Conservation (phyloP, 2,888 invertebrate species). For the Lycaena phlaeas region DNA sequence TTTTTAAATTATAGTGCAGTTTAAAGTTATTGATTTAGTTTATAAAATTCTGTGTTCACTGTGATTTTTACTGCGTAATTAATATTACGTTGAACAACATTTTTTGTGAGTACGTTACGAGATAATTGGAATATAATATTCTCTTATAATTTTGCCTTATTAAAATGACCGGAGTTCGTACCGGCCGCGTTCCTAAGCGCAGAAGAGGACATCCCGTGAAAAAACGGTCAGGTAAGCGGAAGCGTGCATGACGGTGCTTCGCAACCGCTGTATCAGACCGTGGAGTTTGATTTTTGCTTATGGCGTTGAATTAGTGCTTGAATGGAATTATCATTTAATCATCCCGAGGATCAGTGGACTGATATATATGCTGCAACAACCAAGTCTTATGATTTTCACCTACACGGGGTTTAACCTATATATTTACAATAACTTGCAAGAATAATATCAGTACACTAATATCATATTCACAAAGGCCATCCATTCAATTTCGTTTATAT, state of each 20-base stretch:
- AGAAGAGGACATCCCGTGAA: constrained; percentile 48
- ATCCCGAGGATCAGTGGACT: neutral
- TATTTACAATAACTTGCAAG: no score
- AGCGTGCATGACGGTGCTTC: constrained; percentile 40
- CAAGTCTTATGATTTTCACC: no score
- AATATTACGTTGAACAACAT: constrained; percentile 3
- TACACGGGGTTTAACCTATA: no score
- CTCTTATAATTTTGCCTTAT: constrained; percentile 10
- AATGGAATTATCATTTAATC: constrained; percentile 19
- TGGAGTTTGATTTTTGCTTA: constrained; percentile 44
- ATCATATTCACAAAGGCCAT: neutral
- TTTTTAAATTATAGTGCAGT: neutral
- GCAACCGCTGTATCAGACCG: constrained; percentile 30
- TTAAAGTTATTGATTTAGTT: neutral
- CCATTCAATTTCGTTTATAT: constrained; percentile 24
- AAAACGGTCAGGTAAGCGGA: constrained; percentile 55
- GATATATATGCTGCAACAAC: neutral
- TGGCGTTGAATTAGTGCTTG: constrained; percentile 34
- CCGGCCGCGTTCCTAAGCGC: constrained; percentile 56
- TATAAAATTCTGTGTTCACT: neutral
- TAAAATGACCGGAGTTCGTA: constrained; percentile 55
- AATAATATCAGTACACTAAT: neutral
- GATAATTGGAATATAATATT: constrained; percentile 12
- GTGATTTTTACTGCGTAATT: neutral
- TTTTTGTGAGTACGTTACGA: constrained; percentile 33